These are phyloP conservation scores for Schrankia costaestrigalis DNA, from an alignment of 2,888 invertebrate species.

Conservation along the genomic window DNA sequence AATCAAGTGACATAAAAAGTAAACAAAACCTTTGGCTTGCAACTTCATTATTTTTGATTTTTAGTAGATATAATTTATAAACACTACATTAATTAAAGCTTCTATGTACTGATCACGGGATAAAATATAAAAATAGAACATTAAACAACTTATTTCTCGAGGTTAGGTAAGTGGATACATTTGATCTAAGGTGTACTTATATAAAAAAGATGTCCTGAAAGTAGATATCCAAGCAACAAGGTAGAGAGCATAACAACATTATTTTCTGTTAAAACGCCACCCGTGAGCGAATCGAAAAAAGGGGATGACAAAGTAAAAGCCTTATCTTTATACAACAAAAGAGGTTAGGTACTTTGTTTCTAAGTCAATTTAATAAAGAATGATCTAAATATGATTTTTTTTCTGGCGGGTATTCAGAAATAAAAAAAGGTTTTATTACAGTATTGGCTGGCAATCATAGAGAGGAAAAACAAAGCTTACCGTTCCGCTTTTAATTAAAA, in stretches of 20 bases:
- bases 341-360: slow-evolving; percentile 66
- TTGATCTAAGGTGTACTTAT: no score
- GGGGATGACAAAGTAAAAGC: slow-evolving; percentile 56
- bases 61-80: background rate
- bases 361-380: slow-evolving; percentile 48
- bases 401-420: slow-evolving; percentile 1
- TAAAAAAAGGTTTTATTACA: slow-evolving; percentile 6
- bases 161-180: slow-evolving; percentile 12
- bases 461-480: slow-evolving; percentile 9
- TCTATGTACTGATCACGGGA: no score
- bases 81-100: slow-evolving; percentile 24
- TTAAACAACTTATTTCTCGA: slow-evolving; percentile 11
- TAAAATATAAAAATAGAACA: no score
- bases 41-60: no score
- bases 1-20: slow-evolving; percentile 15
- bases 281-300: slow-evolving; percentile 38
- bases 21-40: no score
- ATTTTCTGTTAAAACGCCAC: slow-evolving; percentile 56
- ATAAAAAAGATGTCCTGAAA: slow-evolving; percentile 20
- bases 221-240: slow-evolving; percentile 23
- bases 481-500: slow-evolving; percentile 28
- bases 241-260: slow-evolving; percentile 49
- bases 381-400: slow-evolving; percentile 27
- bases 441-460: slow-evolving; percentile 10
- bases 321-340: slow-evolving; percentile 44